Base-by-base conservation (phyloP, 2,113 vertebrate species). In the Pelecanus crispus region DNA sequence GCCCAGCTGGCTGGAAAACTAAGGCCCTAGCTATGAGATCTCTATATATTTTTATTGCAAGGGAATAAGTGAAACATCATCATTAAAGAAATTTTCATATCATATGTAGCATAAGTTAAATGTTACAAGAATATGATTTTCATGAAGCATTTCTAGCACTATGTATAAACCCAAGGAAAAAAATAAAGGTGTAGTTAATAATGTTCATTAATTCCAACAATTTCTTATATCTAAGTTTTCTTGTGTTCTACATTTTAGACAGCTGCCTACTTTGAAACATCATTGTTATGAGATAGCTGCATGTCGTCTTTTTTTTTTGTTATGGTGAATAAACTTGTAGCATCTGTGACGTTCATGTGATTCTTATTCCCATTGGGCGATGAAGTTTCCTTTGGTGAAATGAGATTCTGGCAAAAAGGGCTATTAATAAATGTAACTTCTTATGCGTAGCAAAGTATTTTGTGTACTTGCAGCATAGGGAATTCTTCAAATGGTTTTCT, bases 401-500 rank as follows among this genome's bases (percentile, higher is more conserved):
- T 97, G 90, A 97, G 85, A 95, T 94, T 91, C 94, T 87, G 80
- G 90, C 55, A 92, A 92, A 92, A 94, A 95, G 56, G 49, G 31
- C 92, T 96, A 72, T 97, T 97, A 97, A 97, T 97, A 97, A 96
- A 93, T 92, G 91, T 92, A 97, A 96, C 94, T 97, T 96, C 96
- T 96, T 97, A 96, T 88, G 95, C 40, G 10, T 96, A 90, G 87
- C 94, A 81, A 97, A 96, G 82, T 97, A 96, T 95, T 97, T 97
- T 97, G 97, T 97, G 88, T 96, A 95, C 90, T 94, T 79, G 84
- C 91, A 97, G 95, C 97, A 53, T 40, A 10, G 96, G 97, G 97
- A 97, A 97, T 97, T 97, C 96, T 97, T 97, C 95, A 96, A 96
- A 97, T 95, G 83, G 91, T 95, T 97, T 97, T 95, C 87, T 97